Percentiles rank a stretch among this genome's conserved stretches.
phyloP scores from a whole-genome alignment of 2,888 invertebrate species.

The Phasia obesa region DNA sequence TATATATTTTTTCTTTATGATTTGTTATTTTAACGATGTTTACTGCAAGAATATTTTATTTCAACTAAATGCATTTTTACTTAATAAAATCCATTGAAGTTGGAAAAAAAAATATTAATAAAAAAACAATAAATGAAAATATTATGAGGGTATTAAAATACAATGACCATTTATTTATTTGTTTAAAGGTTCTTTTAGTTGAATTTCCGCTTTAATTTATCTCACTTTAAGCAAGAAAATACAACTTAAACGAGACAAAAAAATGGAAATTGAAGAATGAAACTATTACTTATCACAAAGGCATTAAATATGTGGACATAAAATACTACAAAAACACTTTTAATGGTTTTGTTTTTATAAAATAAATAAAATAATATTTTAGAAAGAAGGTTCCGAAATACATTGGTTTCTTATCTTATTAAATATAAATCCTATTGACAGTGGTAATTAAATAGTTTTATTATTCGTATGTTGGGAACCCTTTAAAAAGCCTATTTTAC shows the following conservation, averaged over 20 bases:
- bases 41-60: conserved; percentile 4
- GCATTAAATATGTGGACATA: not conserved
- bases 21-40: conserved; percentile 5
- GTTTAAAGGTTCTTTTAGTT: conserved; percentile 21
- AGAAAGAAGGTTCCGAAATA: not conserved
- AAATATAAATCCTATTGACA: not conserved
- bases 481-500: not conserved
- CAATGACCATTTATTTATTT: conserved; percentile 19
- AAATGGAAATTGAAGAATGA: not conserved
- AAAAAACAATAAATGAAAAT: conserved; percentile 22
- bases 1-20: conserved; percentile 1
- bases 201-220: conserved; percentile 58
- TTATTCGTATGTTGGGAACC: not conserved
- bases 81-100: conserved; percentile 22
- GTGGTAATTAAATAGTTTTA: not conserved
- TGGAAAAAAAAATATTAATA: conserved; percentile 15
- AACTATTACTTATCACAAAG: conserved; percentile 42
- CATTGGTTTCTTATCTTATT: not conserved
- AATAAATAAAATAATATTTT: not conserved
- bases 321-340: conserved; percentile 3
- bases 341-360: conserved; percentile 7
- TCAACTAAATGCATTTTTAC: conserved; percentile 44
- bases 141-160: conserved; percentile 51
- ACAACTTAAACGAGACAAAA: not conserved
- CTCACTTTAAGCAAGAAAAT: conserved; percentile 30